Conservation (phyloP, 2,113 vertebrate species). For the Cebidichthys violaceus region DNA sequence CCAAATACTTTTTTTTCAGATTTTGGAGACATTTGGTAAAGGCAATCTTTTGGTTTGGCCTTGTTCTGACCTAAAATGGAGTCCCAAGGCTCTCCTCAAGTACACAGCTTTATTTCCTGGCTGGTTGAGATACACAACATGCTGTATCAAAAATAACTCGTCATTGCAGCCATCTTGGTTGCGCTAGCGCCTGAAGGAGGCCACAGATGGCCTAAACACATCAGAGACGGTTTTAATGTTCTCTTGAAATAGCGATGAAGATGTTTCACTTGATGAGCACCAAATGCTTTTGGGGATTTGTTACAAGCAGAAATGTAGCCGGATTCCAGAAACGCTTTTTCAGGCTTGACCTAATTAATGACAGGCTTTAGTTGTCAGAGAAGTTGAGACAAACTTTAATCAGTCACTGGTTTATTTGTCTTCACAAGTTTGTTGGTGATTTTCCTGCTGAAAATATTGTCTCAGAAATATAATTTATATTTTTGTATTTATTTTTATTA, state of each 20-base stretch:
- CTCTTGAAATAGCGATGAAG: background rate
- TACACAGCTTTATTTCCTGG: conserved; percentile 11
- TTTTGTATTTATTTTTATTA: background rate
- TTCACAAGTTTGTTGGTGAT: background rate
- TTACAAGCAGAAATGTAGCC: background rate
- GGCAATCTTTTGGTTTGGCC: background rate
- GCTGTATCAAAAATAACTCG: conserved; percentile 44
- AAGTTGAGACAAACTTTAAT: conserved; percentile 7
- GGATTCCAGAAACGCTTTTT: background rate
- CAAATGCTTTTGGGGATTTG: background rate
- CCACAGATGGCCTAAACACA: conserved; percentile 45
- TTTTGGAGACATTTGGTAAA: background rate
- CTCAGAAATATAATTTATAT: background rate
- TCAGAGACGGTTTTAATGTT: conserved; percentile 33
- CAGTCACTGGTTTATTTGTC: background rate
- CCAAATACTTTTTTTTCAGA: background rate
- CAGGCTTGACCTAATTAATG: background rate
- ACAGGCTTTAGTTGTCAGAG: background rate
- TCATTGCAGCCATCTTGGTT: conserved; percentile 16
- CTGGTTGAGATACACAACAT: background rate
- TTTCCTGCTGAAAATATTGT: background rate
- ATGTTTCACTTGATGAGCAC: conserved; percentile 2
- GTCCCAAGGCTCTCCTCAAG: background rate
- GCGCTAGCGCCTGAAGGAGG: conserved; percentile 13
- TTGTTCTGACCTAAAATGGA: background rate